Percentiles rank a stretch among this genome's conserved stretches.
These are phyloP conservation scores for Heliopora coerulea DNA, from an alignment of 92 coral and sea anemone species.

Conservation along the genomic window DNA sequence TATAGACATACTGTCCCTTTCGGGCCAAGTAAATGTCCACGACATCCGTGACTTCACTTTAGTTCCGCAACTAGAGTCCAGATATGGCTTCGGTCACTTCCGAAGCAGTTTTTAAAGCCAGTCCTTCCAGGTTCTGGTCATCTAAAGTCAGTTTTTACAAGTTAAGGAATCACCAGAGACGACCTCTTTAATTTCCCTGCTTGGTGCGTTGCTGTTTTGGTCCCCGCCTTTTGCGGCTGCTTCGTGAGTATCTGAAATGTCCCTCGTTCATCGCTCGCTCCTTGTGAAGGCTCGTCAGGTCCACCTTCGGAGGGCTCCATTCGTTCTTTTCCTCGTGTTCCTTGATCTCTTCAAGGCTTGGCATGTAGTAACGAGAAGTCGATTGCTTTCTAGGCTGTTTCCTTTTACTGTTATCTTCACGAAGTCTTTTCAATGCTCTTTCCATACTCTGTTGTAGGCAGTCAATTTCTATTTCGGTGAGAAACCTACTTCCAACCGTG, in stretches of 20 bases:
- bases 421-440: constrained; percentile 14
- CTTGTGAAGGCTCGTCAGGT: constrained; percentile 29
- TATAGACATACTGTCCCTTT: too few species aligned
- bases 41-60: too few species aligned
- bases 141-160: too few species aligned
- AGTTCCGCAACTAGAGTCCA: too few species aligned
- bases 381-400: background rate
- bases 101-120: too few species aligned
- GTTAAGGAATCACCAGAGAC: too few species aligned
- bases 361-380: constrained; percentile 28
- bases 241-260: constrained; percentile 3
- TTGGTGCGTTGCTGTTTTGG: too few species aligned
- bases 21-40: too few species aligned
- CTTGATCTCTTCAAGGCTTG: constrained; percentile 34
- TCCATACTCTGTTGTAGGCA: constrained; percentile 31
- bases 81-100: too few species aligned
- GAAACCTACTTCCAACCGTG: constrained; percentile 5
- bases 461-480: constrained; percentile 20
- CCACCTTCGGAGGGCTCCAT: background rate
- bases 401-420: constrained; percentile 7
- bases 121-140: too few species aligned
- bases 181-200: too few species aligned
- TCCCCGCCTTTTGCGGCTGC: constrained; percentile 12
- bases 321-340: constrained; percentile 8
- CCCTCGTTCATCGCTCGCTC: constrained; percentile 43